Evolutionary conservation across 2,888 invertebrate species (phyloP), one percentile per base, ranked within the genome.

Genomic region (Athripsodes cinereus): DNA sequence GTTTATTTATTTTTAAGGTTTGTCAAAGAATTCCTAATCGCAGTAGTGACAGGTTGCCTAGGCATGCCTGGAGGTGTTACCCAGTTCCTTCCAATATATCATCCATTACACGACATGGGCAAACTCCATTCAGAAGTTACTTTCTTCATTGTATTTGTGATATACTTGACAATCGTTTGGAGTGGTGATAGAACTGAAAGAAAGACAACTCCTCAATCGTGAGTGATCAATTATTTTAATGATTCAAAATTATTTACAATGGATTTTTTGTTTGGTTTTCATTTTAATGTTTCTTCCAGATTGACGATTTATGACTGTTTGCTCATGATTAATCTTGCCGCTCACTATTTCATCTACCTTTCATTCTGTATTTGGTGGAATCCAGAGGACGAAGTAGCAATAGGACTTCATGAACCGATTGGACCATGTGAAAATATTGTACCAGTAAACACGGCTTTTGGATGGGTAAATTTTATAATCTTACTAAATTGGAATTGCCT

Each of bases 51-150:
- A 1, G 80, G 82, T 0, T 64, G 86, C 2, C 71, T 88, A 53
- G 86, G 88, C 20, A 86, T 88, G 80, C 86, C 88, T 2, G 82
- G 86, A 0, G 90, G 90, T 0, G 81, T 88, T 1, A 68, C 88
- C 2, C 73, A 88, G 67, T 90, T 91, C 69, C 71, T 88, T 13
- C 82, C 86, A 0, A 73, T 90, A 62, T 91, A 91, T 72, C 90
- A 91, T 67, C 85, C 88, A 0, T 76, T 90, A 0, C 90, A 90
- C 69, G 90, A 91, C 68, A 69, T 80, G 13, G 76, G 72, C 64
- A 74, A 80, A 18, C 77, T 91, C 34, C 88, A 88, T 70, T 81
- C 87, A 0, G 90, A 90, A 75, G 82, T 87, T 20, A 85, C 87
- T 2, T 84, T 85, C 67, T 82, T 87, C 69, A 70, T 85, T 26